phyloP scores from a whole-genome alignment of 2,888 invertebrate species.

The Eurois occulta region DNA sequence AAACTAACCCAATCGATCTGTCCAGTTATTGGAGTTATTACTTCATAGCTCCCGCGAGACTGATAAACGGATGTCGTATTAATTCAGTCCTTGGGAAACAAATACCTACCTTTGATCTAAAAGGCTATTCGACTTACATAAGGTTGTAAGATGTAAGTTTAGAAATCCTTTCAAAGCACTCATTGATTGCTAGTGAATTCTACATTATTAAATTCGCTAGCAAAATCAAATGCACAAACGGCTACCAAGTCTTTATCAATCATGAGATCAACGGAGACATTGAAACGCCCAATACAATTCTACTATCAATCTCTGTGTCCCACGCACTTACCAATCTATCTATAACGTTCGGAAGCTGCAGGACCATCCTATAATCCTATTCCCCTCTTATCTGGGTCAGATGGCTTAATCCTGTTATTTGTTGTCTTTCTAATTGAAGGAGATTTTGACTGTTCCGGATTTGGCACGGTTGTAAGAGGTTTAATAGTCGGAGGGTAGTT shows the following conservation, averaged over 20 bases:
- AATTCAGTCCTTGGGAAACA: not conserved
- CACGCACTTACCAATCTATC: slow-evolving; percentile 28
- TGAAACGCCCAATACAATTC: slow-evolving; percentile 35
- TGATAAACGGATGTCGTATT: slow-evolving; percentile 10
- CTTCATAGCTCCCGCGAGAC: not conserved
- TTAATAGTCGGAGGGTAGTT: slow-evolving; percentile 19
- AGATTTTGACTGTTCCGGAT: slow-evolving; percentile 36
- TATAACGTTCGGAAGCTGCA: slow-evolving; percentile 40
- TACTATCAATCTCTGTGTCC: slow-evolving; percentile 46
- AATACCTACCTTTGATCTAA: slow-evolving; percentile 6
- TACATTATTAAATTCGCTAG: not conserved
- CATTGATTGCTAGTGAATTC: not conserved
- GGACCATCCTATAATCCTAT: slow-evolving; percentile 24
- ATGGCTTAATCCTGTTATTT: slow-evolving; percentile 51
- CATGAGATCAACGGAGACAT: slow-evolving; percentile 23
- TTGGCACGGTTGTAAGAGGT: slow-evolving; percentile 17
- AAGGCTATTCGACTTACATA: not conserved
- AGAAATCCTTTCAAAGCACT: not conserved
- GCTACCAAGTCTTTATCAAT: slow-evolving; percentile 8
- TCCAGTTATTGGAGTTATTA: not conserved
- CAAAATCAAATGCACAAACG: not conserved
- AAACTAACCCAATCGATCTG: slow-evolving; percentile 7
- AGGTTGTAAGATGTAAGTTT: not conserved
- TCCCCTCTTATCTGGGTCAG: slow-evolving; percentile 51
- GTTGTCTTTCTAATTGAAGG: slow-evolving; percentile 50